A percentile compares a stretch with the other conserved stretches of the same genome.
These are phyloP conservation scores for Amphiprion ocellaris DNA, from an alignment of 2,113 vertebrate genomes.

Conservation along the genomic window DNA sequence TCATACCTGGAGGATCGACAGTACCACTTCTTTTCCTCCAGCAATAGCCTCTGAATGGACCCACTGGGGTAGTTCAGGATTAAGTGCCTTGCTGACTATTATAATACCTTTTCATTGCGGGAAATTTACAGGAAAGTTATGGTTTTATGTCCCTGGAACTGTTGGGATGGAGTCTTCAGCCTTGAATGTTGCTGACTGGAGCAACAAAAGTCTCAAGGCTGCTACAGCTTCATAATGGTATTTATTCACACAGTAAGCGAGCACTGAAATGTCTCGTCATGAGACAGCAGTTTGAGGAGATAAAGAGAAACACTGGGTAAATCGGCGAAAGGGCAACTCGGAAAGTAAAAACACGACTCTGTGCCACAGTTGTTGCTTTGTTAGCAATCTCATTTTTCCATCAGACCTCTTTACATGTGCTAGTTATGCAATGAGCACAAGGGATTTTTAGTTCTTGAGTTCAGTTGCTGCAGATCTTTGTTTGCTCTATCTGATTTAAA, in stretches of 20 bases:
- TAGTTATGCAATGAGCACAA: background rate
- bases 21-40: background rate
- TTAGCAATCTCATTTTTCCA: background rate
- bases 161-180: background rate
- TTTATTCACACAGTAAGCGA: background rate
- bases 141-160: background rate
- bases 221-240: background rate
- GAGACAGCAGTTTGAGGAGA: background rate
- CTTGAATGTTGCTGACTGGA: background rate
- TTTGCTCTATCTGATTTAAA: background rate
- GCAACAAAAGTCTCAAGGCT: background rate
- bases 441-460: background rate
- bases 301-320: background rate
- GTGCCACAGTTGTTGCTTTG: background rate
- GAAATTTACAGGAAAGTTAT: slow-evolving; percentile 1
- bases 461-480: background rate
- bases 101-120: background rate
- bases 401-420: background rate
- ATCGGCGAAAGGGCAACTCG: background rate
- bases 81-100: slow-evolving; percentile 18
- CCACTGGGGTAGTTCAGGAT: slow-evolving; percentile 23
- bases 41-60: slow-evolving; percentile 15
- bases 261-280: background rate
- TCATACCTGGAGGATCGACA: slow-evolving; percentile 17
- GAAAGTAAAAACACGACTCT: background rate